These are phyloP conservation scores for Nesidiocoris tenuis DNA, from an alignment of 2,888 invertebrate genomes.

Conservation along the genomic window DNA sequence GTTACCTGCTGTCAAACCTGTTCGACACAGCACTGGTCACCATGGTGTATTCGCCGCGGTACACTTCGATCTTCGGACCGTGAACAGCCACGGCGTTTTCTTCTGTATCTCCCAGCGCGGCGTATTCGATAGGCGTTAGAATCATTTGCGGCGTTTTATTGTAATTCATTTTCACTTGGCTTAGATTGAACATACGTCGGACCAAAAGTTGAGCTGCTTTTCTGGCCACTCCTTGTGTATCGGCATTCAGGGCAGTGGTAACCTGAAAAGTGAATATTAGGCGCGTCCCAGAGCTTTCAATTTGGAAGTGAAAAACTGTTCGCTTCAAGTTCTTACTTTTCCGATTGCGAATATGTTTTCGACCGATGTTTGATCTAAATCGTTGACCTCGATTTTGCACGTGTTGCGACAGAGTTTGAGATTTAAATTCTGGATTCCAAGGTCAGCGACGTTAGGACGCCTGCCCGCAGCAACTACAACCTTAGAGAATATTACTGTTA, in stretches of 20 bases:
- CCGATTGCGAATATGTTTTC: slow-evolving; percentile 33
- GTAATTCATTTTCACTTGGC: slow-evolving; percentile 23
- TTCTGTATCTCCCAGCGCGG: slow-evolving; percentile 27
- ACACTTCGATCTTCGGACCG: slow-evolving; percentile 25
- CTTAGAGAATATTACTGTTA: slow-evolving; percentile 2
- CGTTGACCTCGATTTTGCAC: slow-evolving; percentile 32
- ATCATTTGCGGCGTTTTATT: slow-evolving; percentile 11
- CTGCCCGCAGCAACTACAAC: slow-evolving; percentile 26
- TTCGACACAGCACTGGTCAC: slow-evolving; percentile 14
- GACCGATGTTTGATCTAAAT: slow-evolving; percentile 26
- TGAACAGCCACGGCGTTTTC: slow-evolving; percentile 14
- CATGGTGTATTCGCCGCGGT: slow-evolving; percentile 4
- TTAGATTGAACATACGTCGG: slow-evolving; percentile 20
- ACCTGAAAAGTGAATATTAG: slow-evolving; percentile 13
- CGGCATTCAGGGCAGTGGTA: slow-evolving; percentile 15
- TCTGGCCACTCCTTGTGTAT: slow-evolving; percentile 22
- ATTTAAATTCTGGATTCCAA: slow-evolving; percentile 24
- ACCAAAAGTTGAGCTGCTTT: slow-evolving; percentile 24
- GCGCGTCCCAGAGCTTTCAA: too few species aligned
- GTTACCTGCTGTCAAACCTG: slow-evolving; percentile 29
- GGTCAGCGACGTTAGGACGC: slow-evolving; percentile 20
- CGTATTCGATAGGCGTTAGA: slow-evolving; percentile 29
- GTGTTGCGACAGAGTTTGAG: slow-evolving; percentile 2
- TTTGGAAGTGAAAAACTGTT: too few species aligned
- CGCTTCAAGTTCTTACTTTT: background rate